Evolutionary conservation across 1,140 invertebrate species (phyloP).

Genomic region (Dryas iulia): DNA sequence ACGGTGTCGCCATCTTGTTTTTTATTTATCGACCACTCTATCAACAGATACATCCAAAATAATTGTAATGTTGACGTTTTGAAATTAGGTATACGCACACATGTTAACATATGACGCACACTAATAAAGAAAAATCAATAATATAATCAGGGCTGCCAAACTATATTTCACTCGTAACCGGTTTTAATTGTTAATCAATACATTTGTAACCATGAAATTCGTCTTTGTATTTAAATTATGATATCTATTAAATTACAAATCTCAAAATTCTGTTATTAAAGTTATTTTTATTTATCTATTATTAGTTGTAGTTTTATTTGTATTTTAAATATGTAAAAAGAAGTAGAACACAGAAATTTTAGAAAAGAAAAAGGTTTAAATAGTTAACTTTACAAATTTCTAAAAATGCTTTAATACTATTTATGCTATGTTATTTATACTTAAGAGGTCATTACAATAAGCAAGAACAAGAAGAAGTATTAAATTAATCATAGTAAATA

Average conservation of each 20-base stretch:
- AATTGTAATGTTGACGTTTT: constrained; percentile 10
- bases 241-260: not conserved
- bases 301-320: no score
- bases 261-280: not conserved
- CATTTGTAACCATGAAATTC: not conserved
- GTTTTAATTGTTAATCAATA: not conserved
- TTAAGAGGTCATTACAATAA: no score
- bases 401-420: no score
- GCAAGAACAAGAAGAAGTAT: no score
- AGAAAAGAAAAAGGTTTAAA: no score
- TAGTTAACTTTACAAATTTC: no score
- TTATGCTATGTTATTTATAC: no score
- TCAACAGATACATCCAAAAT: constrained; percentile 23
- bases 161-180: not conserved
- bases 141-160: constrained; percentile 30
- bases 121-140: constrained; percentile 22
- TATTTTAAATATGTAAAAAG: no score
- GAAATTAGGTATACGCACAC: not conserved
- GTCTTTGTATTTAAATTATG: not conserved
- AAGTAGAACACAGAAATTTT: no score
- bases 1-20: constrained; percentile 86
- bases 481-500: no score
- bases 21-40: constrained; percentile 17
- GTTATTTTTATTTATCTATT: no score
- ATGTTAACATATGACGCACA: not conserved